Percentiles rank a stretch among this genome's conserved stretches.
phyloP scores from a whole-genome alignment of 2,113 vertebrate genomes.

The Agapornis roseicollis region DNA sequence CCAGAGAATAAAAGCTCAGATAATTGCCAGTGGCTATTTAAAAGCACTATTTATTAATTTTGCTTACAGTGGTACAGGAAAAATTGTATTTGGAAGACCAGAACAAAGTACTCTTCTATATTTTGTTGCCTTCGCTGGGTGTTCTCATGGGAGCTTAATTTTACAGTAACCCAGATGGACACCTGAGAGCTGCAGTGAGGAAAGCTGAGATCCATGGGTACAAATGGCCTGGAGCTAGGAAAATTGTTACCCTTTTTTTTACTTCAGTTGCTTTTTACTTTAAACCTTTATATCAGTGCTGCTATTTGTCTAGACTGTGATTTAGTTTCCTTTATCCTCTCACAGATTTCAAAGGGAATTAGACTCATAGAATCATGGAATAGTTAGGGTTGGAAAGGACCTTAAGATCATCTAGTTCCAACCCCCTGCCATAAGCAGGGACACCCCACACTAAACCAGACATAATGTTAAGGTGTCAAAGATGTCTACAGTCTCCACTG shows the following conservation, averaged over 20 bases:
- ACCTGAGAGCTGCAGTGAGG: background rate
- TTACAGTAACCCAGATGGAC: background rate
- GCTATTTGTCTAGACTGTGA: background rate
- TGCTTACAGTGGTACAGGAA: background rate
- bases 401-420: too few species aligned
- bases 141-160: background rate
- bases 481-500: background rate
- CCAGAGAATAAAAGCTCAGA: background rate
- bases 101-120: background rate
- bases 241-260: background rate
- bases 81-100: background rate
- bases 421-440: too few species aligned
- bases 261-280: background rate
- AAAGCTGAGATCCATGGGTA: background rate
- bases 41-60: background rate
- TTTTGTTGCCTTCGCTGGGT: background rate
- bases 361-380: too few species aligned
- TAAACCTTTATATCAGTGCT: background rate
- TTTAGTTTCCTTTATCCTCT: background rate
- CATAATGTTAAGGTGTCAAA: background rate
- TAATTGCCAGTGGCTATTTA: background rate
- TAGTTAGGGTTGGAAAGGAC: too few species aligned
- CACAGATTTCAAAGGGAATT: background rate
- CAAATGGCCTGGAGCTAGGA: background rate
- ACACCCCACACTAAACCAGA: background rate